A percentile compares a stretch with the other conserved stretches of the same genome.
Conservation (phyloP, 2,888 invertebrate species). For the Flabesymbios commensalis region DNA sequence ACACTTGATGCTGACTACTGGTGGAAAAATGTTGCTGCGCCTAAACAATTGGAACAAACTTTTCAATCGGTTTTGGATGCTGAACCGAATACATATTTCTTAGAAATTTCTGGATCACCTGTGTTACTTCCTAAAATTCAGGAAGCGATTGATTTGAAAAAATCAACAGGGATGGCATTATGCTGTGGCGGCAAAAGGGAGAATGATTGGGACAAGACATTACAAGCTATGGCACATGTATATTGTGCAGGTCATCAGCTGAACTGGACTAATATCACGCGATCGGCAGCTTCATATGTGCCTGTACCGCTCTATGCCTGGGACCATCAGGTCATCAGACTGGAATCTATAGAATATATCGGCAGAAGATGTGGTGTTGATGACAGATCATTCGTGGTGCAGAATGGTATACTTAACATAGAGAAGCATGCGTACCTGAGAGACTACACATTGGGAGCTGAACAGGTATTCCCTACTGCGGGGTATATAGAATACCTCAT, state of each 20-base stretch:
- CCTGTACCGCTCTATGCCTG: background rate
- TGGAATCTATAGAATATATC: conserved; percentile 1
- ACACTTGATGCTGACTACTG: conserved; percentile 13
- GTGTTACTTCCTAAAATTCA: background rate
- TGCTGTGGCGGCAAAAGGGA: background rate
- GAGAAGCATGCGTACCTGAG: background rate
- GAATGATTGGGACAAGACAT: background rate
- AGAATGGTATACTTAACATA: background rate
- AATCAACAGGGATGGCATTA: background rate
- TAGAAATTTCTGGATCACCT: conserved; percentile 15
- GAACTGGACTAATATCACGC: conserved; percentile 13
- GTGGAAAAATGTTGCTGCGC: conserved; percentile 19
- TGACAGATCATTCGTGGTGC: background rate
- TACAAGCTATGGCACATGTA: conserved; percentile 10
- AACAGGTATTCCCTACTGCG: background rate
- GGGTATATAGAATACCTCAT: background rate
- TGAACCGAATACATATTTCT: conserved; percentile 8
- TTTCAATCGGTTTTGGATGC: conserved; percentile 10
- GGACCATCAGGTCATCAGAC: background rate
- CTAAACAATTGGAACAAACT: conserved; percentile 5
- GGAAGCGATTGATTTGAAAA: background rate
- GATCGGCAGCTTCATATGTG: background rate
- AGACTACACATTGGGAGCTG: background rate
- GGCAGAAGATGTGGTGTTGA: background rate
- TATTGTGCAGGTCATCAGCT: conserved; percentile 6